These are phyloP conservation scores for Acipenser transmontanus DNA, from an alignment of 2,797 vertebrate genomes.

Conservation along the genomic window DNA sequence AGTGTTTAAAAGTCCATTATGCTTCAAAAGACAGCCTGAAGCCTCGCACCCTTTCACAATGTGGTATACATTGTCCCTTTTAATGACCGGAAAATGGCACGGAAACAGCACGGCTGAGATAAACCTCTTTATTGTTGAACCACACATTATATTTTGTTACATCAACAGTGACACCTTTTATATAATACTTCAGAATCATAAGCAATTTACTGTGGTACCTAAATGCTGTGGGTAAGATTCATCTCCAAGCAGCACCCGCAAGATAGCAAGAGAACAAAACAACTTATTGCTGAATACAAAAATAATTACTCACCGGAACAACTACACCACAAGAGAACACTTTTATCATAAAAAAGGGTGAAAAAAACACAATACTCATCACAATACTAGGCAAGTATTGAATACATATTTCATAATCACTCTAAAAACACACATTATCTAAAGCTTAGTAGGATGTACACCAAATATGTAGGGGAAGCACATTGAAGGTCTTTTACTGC, in stretches of 20 bases:
- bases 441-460: slow-evolving; percentile 7
- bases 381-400: slow-evolving; percentile 38
- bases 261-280: slow-evolving; percentile 34
- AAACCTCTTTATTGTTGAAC: slow-evolving; percentile 47
- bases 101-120: not conserved
- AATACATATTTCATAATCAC: slow-evolving; percentile 34
- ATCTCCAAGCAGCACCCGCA: slow-evolving; percentile 47
- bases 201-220: slow-evolving; percentile 49
- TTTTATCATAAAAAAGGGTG: slow-evolving; percentile 38
- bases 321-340: slow-evolving; percentile 27
- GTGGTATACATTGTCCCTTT: too few species aligned
- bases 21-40: too few species aligned
- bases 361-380: slow-evolving; percentile 37
- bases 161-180: slow-evolving; percentile 57
- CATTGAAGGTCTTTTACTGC: not conserved
- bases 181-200: slow-evolving; percentile 56
- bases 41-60: too few species aligned
- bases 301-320: slow-evolving; percentile 30
- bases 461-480: not conserved
- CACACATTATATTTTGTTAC: slow-evolving; percentile 53
- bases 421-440: slow-evolving; percentile 50
- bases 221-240: slow-evolving; percentile 47
- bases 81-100: not conserved
- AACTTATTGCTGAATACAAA: slow-evolving; percentile 72
- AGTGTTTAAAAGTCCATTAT: too few species aligned